Evolutionary conservation across 2,888 invertebrate genomes (phyloP).

Genomic region (Dysmachus trigonus): DNA sequence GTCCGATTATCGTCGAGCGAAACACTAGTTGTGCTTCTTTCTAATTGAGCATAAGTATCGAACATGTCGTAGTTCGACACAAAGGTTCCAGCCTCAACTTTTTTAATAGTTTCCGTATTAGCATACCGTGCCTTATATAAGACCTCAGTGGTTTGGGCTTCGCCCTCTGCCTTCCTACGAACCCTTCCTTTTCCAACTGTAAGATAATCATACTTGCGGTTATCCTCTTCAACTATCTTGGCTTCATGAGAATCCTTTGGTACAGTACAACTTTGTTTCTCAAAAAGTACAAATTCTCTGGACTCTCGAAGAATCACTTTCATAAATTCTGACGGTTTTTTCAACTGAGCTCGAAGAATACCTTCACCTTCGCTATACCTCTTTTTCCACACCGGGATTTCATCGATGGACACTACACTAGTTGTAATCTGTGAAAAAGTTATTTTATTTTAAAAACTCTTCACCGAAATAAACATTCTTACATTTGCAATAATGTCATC

Average conservation of each 20-base stretch:
- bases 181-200: constrained; percentile 75
- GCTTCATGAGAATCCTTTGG: constrained; percentile 71
- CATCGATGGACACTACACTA: constrained; percentile 5
- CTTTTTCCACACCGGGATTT: constrained; percentile 5
- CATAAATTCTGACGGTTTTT: constrained; percentile 66
- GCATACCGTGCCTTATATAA: constrained; percentile 74
- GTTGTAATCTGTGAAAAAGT: neutral
- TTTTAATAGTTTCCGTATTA: constrained; percentile 67
- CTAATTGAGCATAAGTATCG: constrained; percentile 71
- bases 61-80: constrained; percentile 83
- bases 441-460: neutral
- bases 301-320: constrained; percentile 75
- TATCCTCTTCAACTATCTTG: constrained; percentile 69
- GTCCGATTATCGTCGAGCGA: constrained; percentile 66
- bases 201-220: constrained; percentile 73
- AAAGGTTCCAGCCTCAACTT: constrained; percentile 70
- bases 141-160: constrained; percentile 73
- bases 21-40: constrained; percentile 55
- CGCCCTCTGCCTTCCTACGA: constrained; percentile 72
- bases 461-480: neutral
- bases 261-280: constrained; percentile 72
- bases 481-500: neutral
- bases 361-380: neutral
- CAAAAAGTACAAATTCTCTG: constrained; percentile 71
- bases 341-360: neutral